Evolutionary conservation across 1,140 invertebrate genomes (phyloP), one percentile per base, ranked within the genome.

Genomic region (Daktulosphaira vitifoliae): DNA sequence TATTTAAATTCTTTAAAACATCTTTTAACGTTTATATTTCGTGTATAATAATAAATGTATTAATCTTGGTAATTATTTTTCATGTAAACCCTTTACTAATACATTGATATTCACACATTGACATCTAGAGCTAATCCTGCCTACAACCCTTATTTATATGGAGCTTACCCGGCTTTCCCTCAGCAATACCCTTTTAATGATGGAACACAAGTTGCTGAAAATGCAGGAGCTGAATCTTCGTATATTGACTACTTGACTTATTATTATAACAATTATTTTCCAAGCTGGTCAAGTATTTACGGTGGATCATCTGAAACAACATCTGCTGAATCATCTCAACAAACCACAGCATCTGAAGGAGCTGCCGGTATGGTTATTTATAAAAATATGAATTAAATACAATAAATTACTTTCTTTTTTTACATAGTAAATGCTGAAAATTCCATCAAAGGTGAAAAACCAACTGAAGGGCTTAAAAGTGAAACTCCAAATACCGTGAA

Each of bases 91-190:
- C n/a, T n/a, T n/a, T n/a, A n/a, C n/a, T n/a, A n/a, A n/a, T n/a
- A n/a, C n/a, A n/a, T n/a, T n/a, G n/a, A n/a, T n/a, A n/a, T n/a
- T n/a, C n/a, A n/a, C n/a, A n/a, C n/a, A n/a, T n/a, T n/a, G n/a
- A n/a, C n/a, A n/a, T n/a, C n/a, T 13, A 62, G 56, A 62, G 56
- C 56, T 62, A 62, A 33, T 62, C 56, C 56, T 62, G 26, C 26
- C 56, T 48, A 46, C 9, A 62, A 62, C 9, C 42, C 56, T n/a
- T 62, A 62, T 7, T 62, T 29, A 9, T 33, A 48, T 18, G 56
- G 56, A 62, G 38, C 39, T 3, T 62, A 46, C 7, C 39, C 54
- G 11, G 42, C 54, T 3, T 33, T 46, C 20, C n/a, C 54, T 29
- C 54, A 62, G 13, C 56, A 26, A 15, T 62, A 62, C 42, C 25